These are phyloP conservation scores for Ariolimax columbianus DNA, from an alignment of 2,888 invertebrate species.

Conservation along the genomic window DNA sequence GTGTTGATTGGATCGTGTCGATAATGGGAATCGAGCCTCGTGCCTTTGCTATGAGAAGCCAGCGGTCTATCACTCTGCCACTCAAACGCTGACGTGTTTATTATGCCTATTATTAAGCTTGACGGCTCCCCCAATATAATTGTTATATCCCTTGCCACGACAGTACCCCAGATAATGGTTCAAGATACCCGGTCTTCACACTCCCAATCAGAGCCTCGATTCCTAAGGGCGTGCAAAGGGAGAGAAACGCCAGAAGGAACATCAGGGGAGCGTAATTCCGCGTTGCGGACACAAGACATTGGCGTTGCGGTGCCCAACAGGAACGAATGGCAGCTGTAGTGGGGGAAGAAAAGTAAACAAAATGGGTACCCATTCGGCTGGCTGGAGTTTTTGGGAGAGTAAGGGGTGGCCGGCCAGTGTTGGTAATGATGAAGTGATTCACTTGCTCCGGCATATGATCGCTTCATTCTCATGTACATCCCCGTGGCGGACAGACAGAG, in stretches of 20 bases:
- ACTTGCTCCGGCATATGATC: constrained; percentile 37
- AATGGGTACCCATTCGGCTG: constrained; percentile 27
- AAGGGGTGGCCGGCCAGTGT: constrained; percentile 35
- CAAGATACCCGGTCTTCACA: neutral
- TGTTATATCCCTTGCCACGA: neutral
- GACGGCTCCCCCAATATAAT: neutral
- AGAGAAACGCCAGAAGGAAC: constrained; percentile 24
- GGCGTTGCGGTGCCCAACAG: constrained; percentile 34
- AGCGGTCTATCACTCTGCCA: too few species aligned
- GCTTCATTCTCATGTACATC: constrained; percentile 13
- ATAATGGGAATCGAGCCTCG: too few species aligned
- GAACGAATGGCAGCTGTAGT: constrained; percentile 45
- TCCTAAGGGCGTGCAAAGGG: neutral
- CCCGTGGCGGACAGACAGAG: constrained; percentile 26
- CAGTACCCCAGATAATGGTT: neutral
- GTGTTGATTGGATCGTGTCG: too few species aligned
- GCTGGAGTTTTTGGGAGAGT: constrained; percentile 36
- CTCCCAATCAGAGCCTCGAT: constrained; percentile 16
- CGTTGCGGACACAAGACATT: constrained; percentile 38
- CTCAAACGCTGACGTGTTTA: too few species aligned
- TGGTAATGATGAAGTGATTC: constrained; percentile 44
- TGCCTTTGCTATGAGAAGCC: too few species aligned
- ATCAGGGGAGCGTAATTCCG: constrained; percentile 23
- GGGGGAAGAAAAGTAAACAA: constrained; percentile 40
- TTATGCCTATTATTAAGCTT: too few species aligned